A percentile compares a stretch with the other conserved stretches of the same genome.
phyloP scores from a whole-genome alignment of 2,888 invertebrate genomes.

The Morpho deidamia region DNA sequence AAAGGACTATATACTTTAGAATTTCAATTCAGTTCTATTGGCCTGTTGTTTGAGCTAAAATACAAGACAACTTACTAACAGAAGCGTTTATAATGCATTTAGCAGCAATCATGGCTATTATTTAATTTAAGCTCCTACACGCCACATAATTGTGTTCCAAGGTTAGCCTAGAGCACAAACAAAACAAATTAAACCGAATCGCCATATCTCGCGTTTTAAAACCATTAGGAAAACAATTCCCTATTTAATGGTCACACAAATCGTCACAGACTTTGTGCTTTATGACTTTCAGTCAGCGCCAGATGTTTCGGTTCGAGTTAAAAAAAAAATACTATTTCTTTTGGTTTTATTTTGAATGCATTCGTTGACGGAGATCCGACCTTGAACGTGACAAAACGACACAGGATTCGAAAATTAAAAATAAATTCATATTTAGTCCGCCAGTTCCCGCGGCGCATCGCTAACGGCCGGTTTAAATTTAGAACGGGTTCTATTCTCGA shows the following conservation, averaged over 20 bases:
- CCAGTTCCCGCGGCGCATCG: constrained; percentile 65
- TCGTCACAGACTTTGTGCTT: constrained; percentile 35
- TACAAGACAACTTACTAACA: not conserved
- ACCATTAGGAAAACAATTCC: constrained; percentile 33
- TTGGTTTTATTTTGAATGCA: constrained; percentile 31
- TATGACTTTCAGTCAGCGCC: constrained; percentile 35
- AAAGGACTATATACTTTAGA: too few relatives aligned
- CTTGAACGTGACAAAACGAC: constrained; percentile 72
- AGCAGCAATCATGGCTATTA: constrained; percentile 19
- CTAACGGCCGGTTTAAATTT: constrained; percentile 69
- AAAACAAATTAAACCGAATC: constrained; percentile 38
- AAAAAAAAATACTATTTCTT: constrained; percentile 12
- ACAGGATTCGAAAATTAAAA: constrained; percentile 62
- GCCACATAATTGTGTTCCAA: constrained; percentile 16
- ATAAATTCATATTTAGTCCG: constrained; percentile 58
- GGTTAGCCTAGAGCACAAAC: constrained; percentile 23
- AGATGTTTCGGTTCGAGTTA: constrained; percentile 49
- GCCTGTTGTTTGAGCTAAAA: not conserved
- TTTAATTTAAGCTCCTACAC: constrained; percentile 24
- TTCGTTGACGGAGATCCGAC: constrained; percentile 49
- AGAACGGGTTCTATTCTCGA: constrained; percentile 72
- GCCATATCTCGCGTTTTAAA: constrained; percentile 37
- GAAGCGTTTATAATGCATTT: constrained; percentile 21
- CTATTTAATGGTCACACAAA: constrained; percentile 42
- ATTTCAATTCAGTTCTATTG: too few relatives aligned